Evolutionary conservation across 2,113 vertebrate species (phyloP), one percentile per base, ranked within the genome.

Genomic region (Scophthalmus maximus): DNA sequence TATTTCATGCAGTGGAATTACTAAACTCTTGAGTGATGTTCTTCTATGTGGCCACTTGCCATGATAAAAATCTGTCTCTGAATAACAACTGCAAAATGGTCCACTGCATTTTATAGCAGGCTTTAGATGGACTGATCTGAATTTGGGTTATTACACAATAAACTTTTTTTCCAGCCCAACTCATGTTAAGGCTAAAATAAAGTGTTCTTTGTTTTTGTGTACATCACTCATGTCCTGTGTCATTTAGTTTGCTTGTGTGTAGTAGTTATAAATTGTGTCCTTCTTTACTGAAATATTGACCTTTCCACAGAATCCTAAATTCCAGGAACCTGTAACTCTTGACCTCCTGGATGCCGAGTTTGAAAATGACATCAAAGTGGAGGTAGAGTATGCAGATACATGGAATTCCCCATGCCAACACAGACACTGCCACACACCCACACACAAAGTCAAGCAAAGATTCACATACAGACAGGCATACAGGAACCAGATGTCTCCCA

Each of bases 311-410:
- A 98, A 98, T 89, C 97, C 95, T 68, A 99, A 99, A 98, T 98
- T 97, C 83, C 97, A 98, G 96, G 97, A 99, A 73, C 97, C 97
- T 17, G 97, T 99, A 58, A 99, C 97, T 0, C 86, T 99, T 73
- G 97, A 99, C 93, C 97, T 99, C 70, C 92, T 99, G 64, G 97
- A 99, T 81, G 97, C 97, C 12, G 97, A 98, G 73, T 73, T 99
- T 81, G 97, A 98, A 91, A 99, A 98, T 83, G 95, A 97, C 75
- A 95, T 98, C 82, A 99, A 99, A 94, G 96, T 98, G 49, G 94
- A 98, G 96, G 97, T 98, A 92, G 3, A 46, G 30, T 53, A 47
- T 32, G 25, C 51, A 53, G 9, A 79, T 30, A 11, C 17, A 65
- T 6, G 5, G 11, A 68, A 49, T 34, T 42, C 14, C 55, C 0